Evolutionary conservation across 2,113 vertebrate genomes (phyloP), one percentile per base, ranked within the genome.

Genomic region (Chinchilla lanigera): DNA sequence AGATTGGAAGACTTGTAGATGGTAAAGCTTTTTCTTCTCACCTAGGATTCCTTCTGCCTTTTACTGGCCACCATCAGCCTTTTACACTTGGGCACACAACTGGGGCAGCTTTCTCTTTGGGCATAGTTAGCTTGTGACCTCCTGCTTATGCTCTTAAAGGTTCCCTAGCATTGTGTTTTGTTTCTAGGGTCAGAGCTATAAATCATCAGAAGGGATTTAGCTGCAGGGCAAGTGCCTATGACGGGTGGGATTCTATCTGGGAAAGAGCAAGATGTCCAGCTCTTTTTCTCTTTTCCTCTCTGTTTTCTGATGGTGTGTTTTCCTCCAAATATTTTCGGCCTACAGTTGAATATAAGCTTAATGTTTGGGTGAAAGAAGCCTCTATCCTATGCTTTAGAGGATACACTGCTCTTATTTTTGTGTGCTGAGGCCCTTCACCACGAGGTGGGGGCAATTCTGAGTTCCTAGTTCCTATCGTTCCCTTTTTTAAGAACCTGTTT

Each of bases 121-220:
- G 9, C 80, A 12, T 41, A 30, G 52, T 80, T 44, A 71, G 2
- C 35, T 52, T 58, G 52, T 26, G 54, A 41, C 60, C 22, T 54
- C 54, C 41, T 78, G 16, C 14, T 16, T 85, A n/a, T 58, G 69
- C 16, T 60, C 44, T 33, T 38, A 24, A 17, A 22, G 33, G 85
- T 52, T 65, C 44, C 28, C 52, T 69, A 9, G 38, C 33, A 22
- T 94, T 82, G 7, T 65, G n/a, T 54, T 96, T 58, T 93, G 54
- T 96, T 81, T 81, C 26, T 38, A 4, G 75, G 35, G 17, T 47
- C 24, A 58, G 60, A 85, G 35, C 58, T 69, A 1, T 33, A 86
- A 87, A 17, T 78, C 41, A 44, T 60, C 78, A 89, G 44, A 50
- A 85, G 60, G 63, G 78, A 71, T 78, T 97, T 82, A 85, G 65